These are phyloP conservation scores for Tryphoninae sp. DNA, from an alignment of 2,888 invertebrate genomes.

Conservation along the genomic window DNA sequence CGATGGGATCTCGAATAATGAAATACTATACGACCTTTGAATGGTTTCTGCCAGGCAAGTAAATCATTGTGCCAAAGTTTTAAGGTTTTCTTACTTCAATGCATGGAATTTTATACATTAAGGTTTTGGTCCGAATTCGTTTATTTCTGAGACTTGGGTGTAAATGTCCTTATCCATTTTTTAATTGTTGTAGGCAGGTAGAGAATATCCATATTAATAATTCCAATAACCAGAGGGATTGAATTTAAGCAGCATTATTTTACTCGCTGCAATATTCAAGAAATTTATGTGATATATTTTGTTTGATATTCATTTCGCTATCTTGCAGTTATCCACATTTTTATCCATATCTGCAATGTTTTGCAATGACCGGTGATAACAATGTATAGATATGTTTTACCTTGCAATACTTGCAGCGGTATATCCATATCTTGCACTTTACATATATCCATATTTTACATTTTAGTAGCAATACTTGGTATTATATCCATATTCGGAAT, in stretches of 20 bases:
- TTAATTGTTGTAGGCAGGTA: not conserved
- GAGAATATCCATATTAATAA: not conserved
- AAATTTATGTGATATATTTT: too few species aligned
- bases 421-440: constrained; percentile 20
- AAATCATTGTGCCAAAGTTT: not conserved
- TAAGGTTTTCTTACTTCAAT: not conserved
- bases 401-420: constrained; percentile 29
- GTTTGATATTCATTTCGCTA: too few species aligned
- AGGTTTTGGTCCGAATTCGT: too few species aligned
- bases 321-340: not conserved
- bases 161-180: too few species aligned
- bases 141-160: too few species aligned
- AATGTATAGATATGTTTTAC: constrained; percentile 8
- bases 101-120: not conserved
- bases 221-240: constrained; percentile 32
- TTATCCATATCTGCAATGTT: not conserved
- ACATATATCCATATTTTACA: not conserved
- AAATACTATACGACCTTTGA: not conserved
- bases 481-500: constrained; percentile 13
- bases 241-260: too few species aligned
- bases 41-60: not conserved
- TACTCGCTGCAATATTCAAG: too few species aligned
- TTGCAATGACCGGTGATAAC: constrained; percentile 28
- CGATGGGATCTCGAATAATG: constrained; percentile 13
- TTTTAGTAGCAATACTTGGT: constrained; percentile 38